A percentile compares a stretch with the other conserved stretches of the same genome.
Conservation (phyloP, 2,113 vertebrate species). For the Lucifuga dentata region DNA sequence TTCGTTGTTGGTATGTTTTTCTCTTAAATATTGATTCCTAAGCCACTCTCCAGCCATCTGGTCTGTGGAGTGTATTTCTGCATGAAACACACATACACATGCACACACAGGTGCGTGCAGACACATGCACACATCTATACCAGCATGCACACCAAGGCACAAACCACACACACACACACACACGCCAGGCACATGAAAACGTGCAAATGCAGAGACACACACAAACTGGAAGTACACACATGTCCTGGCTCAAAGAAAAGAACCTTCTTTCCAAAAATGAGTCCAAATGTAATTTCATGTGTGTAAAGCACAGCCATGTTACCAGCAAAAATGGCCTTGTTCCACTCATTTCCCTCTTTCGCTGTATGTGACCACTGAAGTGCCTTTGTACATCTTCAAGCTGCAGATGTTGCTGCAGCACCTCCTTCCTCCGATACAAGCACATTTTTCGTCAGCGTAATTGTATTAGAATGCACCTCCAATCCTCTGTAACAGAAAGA, state of each 20-base stretch:
- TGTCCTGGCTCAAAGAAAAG: slow-evolving; percentile 21
- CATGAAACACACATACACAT: slow-evolving; percentile 34
- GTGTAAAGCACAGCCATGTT: slow-evolving; percentile 38
- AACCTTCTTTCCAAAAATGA: slow-evolving; percentile 33
- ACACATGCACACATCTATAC: not conserved
- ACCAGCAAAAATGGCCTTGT: slow-evolving; percentile 55
- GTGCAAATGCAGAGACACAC: too few species aligned
- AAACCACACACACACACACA: slow-evolving; percentile 22
- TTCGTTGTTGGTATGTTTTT: slow-evolving; percentile 76
- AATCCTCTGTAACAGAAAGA: slow-evolving; percentile 74
- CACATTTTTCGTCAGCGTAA: slow-evolving; percentile 74
- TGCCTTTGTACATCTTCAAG: slow-evolving; percentile 47
- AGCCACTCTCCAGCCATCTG: slow-evolving; percentile 75
- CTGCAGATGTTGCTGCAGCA: slow-evolving; percentile 50
- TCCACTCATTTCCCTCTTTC: slow-evolving; percentile 59
- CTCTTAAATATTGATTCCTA: slow-evolving; percentile 80
- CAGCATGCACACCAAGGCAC: slow-evolving; percentile 21
- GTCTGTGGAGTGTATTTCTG: slow-evolving; percentile 67
- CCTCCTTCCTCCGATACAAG: slow-evolving; percentile 55
- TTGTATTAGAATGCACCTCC: slow-evolving; percentile 79
- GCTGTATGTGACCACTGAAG: slow-evolving; percentile 40
- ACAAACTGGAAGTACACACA: not conserved
- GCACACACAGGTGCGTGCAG: not conserved
- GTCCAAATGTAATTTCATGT: slow-evolving; percentile 40
- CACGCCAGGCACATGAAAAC: too few species aligned